Conservation (phyloP, 1,140 invertebrate species). For the Steinernema feltiae region DNA sequence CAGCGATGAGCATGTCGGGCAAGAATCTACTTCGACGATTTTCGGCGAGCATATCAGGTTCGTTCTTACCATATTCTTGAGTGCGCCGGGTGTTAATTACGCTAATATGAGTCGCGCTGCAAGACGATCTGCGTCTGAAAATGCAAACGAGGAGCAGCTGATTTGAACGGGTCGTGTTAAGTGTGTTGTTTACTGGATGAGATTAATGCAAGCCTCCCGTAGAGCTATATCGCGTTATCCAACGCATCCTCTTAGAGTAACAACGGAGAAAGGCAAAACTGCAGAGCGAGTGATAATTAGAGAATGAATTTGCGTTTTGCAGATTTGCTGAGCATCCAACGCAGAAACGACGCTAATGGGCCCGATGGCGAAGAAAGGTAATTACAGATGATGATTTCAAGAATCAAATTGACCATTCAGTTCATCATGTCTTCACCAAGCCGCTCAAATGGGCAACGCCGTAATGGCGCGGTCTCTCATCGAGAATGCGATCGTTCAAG, state of each 20-base stretch:
- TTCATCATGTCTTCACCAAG: constrained; percentile 28
- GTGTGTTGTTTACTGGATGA: constrained; percentile 17
- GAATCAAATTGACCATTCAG: constrained; percentile 12
- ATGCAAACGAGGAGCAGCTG: background rate
- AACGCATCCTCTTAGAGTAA: background rate
- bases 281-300: background rate
- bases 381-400: background rate
- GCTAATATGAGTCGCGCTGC: background rate
- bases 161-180: background rate
- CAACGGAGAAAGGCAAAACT: background rate
- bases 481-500: constrained; percentile 25
- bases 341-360: constrained; percentile 1
- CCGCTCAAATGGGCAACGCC: constrained; percentile 35
- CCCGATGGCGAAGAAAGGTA: constrained; percentile 22
- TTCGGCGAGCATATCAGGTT: constrained; percentile 34
- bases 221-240: background rate
- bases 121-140: background rate
- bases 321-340: constrained; percentile 37
- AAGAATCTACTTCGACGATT: constrained; percentile 28
- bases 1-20: constrained; percentile 20
- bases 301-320: constrained; percentile 16
- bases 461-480: constrained; percentile 32
- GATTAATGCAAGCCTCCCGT: background rate
- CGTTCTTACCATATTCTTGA: background rate
- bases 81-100: background rate